These are phyloP conservation scores for Crocodylus rhombifer DNA, from an alignment of 2,797 vertebrate genomes.

Conservation along the genomic window DNA sequence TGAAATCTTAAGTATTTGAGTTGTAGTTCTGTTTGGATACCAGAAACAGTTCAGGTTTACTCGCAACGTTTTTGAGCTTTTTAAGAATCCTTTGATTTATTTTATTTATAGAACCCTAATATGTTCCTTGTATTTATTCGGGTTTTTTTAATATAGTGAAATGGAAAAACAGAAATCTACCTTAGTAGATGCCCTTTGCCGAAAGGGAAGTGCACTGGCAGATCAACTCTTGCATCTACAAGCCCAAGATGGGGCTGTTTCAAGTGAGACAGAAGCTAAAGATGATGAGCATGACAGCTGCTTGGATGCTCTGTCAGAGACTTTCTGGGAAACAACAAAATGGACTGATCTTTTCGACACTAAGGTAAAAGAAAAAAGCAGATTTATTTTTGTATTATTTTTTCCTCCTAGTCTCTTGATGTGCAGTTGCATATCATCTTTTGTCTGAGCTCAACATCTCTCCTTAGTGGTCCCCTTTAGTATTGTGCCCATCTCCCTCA, in stretches of 20 bases:
- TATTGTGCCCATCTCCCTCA: not conserved
- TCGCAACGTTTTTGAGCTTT: not conserved
- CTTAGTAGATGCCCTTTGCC: slow-evolving; percentile 93
- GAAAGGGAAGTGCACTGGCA: slow-evolving; percentile 92
- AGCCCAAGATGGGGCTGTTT: slow-evolving; percentile 86
- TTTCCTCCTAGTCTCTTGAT: not conserved
- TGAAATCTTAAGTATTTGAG: not conserved
- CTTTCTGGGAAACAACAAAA: slow-evolving; percentile 96
- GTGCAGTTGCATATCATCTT: not conserved
- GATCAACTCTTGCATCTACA: slow-evolving; percentile 90
- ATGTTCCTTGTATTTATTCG: not conserved
- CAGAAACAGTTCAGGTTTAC: not conserved
- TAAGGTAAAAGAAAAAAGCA: slow-evolving; percentile 85
- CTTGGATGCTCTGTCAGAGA: slow-evolving; percentile 86
- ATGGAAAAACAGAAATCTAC: slow-evolving; percentile 98
- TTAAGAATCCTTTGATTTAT: not conserved
- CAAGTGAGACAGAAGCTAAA: slow-evolving; percentile 83
- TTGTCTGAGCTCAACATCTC: not conserved
- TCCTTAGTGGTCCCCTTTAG: not conserved
- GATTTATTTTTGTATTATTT: not conserved
- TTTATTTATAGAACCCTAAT: not conserved
- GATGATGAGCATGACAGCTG: slow-evolving; percentile 85
- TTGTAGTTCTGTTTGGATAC: not conserved
- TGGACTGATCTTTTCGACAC: slow-evolving; percentile 96
- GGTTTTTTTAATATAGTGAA: slow-evolving; percentile 82